Evolutionary conservation across 2,113 vertebrate species (phyloP).

Genomic region (Brachyhypopomus occidentalis): DNA sequence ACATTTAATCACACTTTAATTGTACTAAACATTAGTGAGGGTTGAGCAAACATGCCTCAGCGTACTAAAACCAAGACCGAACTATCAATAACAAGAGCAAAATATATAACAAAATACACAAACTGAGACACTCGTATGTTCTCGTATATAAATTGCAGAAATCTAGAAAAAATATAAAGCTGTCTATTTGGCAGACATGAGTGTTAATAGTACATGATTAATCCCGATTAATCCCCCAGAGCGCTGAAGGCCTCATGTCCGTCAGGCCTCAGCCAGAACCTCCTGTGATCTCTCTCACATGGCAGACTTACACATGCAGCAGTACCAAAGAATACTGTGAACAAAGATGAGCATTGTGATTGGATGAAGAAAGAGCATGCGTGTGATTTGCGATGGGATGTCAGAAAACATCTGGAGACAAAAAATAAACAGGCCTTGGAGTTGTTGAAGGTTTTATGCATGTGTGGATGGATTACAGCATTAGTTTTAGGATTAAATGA

Average conservation of each 20-base stretch:
- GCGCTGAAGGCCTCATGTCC: neutral
- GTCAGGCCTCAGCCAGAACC: neutral
- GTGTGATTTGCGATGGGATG: neutral
- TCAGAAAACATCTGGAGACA: constrained; percentile 5
- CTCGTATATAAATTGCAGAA: neutral
- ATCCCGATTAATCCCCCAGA: constrained; percentile 1
- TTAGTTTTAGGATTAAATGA: neutral
- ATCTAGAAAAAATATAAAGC: too few relatives aligned
- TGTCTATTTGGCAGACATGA: neutral
- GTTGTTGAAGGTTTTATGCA: constrained; percentile 13
- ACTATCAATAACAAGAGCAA: too few relatives aligned
- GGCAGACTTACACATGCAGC: neutral
- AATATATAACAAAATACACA: too few relatives aligned
- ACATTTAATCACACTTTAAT: too few relatives aligned
- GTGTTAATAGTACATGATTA: neutral
- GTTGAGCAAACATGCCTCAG: too few relatives aligned
- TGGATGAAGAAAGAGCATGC: neutral
- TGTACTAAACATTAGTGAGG: too few relatives aligned
- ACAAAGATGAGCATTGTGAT: constrained; percentile 5
- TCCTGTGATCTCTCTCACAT: constrained; percentile 7
- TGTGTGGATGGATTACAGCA: neutral
- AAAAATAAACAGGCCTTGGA: constrained; percentile 2
- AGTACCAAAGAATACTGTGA: neutral
- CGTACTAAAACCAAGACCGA: too few relatives aligned
- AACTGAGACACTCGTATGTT: too few relatives aligned